phyloP scores from a whole-genome alignment of 2,797 vertebrate species.

The Hybognathus amarus region DNA sequence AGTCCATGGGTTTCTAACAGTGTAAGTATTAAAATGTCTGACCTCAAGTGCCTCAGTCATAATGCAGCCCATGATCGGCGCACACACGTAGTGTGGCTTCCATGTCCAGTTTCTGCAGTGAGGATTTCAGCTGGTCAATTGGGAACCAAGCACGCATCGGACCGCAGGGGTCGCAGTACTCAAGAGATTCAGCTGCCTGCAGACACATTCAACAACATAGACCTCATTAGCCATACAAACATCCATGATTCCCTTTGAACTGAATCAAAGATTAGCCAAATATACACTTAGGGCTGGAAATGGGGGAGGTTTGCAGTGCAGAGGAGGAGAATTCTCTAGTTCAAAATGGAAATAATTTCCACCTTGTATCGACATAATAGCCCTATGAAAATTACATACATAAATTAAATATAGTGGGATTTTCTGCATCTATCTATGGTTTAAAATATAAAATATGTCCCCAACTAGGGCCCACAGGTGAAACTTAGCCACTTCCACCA shows the following conservation, averaged over 20 bases:
- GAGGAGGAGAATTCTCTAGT: neutral
- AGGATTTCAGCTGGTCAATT: constrained; percentile 98
- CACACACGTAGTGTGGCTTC: constrained; percentile 91
- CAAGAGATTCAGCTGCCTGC: constrained; percentile 93
- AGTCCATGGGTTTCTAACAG: neutral
- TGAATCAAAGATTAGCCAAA: neutral
- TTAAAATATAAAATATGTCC: neutral
- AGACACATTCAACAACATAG: neutral
- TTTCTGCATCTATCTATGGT: too few relatives aligned
- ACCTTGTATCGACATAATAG: neutral
- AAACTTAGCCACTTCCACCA: neutral
- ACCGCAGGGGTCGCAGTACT: constrained; percentile 97
- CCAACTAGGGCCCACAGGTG: neutral
- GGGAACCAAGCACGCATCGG: constrained; percentile 93
- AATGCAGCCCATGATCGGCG: constrained; percentile 98
- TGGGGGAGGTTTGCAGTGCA: neutral
- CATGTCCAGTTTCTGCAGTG: constrained; percentile 92
- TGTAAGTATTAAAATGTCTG: constrained; percentile 38
- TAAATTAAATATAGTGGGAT: neutral
- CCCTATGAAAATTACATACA: neutral
- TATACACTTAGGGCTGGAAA: neutral
- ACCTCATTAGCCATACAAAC: neutral
- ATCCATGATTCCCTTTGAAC: neutral
- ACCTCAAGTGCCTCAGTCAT: constrained; percentile 99
- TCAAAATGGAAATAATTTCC: neutral